These are phyloP conservation scores for Xestia ashworthii DNA, from an alignment of 2,888 invertebrate genomes.

Conservation along the genomic window DNA sequence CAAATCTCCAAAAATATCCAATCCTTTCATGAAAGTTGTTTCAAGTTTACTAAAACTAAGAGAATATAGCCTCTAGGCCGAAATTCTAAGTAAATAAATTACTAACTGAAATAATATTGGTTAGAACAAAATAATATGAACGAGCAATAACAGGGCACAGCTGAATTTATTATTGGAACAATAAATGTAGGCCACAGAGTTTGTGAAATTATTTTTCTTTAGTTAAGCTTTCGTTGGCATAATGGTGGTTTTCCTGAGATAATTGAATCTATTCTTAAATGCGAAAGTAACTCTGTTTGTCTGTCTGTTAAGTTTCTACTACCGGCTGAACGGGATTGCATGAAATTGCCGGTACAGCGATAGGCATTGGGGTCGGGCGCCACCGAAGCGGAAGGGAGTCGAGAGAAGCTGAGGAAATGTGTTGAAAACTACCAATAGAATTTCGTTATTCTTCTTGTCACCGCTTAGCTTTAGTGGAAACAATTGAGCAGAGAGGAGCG, in stretches of 20 bases:
- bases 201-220: conserved; percentile 21
- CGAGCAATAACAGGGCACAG: conserved; percentile 9
- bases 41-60: conserved; percentile 65
- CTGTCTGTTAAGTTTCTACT: neutral
- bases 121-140: conserved; percentile 30
- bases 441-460: too few species aligned
- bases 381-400: too few species aligned
- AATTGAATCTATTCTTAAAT: neutral
- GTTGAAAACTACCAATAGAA: too few species aligned
- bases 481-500: too few species aligned
- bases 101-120: conserved; percentile 34
- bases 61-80: neutral
- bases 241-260: conserved; percentile 3
- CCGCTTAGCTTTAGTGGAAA: too few species aligned
- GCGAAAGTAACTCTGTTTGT: neutral
- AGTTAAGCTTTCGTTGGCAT: neutral
- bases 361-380: neutral
- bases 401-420: too few species aligned
- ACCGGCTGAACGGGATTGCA: neutral
- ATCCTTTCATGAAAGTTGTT: conserved; percentile 69
- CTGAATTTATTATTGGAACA: conserved; percentile 21
- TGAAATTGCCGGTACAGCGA: neutral
- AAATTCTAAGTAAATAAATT: conserved; percentile 35
- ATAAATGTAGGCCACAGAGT: conserved; percentile 23
- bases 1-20: conserved; percentile 63